These are phyloP conservation scores for Vombatus ursinus DNA, from an alignment of 2,113 vertebrate genomes.

Conservation along the genomic window DNA sequence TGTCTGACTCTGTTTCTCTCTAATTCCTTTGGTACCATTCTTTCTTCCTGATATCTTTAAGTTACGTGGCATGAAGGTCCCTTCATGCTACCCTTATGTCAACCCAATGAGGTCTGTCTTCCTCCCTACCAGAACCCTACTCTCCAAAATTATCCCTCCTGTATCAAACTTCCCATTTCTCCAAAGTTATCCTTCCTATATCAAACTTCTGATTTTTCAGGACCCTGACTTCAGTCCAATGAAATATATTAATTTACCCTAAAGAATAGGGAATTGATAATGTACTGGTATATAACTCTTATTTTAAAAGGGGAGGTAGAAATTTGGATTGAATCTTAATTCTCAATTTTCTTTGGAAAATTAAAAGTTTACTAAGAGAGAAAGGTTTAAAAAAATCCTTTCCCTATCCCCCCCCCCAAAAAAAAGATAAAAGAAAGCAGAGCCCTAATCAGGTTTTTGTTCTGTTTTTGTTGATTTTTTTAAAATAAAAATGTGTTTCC, in stretches of 20 bases:
- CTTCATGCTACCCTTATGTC: neutral
- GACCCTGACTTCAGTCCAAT: neutral
- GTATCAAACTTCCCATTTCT: neutral
- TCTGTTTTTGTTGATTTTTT: neutral
- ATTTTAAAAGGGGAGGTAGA: neutral
- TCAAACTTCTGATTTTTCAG: neutral
- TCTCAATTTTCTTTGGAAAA: neutral
- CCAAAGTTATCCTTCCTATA: neutral
- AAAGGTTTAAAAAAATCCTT: neutral
- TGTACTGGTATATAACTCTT: no score
- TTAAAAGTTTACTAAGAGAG: neutral
- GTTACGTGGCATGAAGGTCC: neutral
- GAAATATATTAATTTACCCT: neutral
- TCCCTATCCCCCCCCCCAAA: no score
- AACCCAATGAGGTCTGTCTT: neutral
- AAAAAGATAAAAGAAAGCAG: neutral
- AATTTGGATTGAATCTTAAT: neutral
- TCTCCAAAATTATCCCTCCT: neutral
- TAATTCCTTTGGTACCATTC: neutral
- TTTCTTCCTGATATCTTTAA: neutral
- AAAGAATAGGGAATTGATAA: neutral
- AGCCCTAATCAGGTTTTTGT: neutral
- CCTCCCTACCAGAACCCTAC: neutral
- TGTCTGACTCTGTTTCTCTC: neutral
- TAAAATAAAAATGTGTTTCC: neutral